phyloP scores from a whole-genome alignment of 1,140 invertebrate species.

The Hirudo medicinalis region DNA sequence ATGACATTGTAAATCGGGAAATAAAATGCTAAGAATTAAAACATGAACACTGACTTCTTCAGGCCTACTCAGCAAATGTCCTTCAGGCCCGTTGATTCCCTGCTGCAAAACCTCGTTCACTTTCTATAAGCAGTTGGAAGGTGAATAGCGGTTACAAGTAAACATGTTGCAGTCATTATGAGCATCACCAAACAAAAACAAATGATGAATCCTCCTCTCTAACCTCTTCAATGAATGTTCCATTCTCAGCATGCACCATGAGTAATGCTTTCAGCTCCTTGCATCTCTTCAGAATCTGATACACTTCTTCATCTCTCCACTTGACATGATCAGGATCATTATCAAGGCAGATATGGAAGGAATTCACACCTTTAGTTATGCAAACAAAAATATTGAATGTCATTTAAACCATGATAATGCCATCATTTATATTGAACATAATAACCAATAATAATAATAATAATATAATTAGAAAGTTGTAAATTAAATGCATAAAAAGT shows the following conservation, averaged over 20 bases:
- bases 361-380: conserved; percentile 62
- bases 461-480: no score
- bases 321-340: conserved; percentile 71
- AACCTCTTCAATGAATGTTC: conserved; percentile 71
- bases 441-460: no score
- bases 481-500: no score
- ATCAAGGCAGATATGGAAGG: conserved; percentile 97
- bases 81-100: conserved; percentile 89
- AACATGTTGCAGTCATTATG: neutral
- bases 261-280: conserved; percentile 59
- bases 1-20: neutral
- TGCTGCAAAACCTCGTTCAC: conserved; percentile 63
- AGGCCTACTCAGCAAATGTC: conserved; percentile 83
- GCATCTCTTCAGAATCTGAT: conserved; percentile 66
- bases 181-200: conserved; percentile 3
- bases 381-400: no score
- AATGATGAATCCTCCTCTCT: conserved; percentile 12
- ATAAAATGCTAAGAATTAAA: conserved; percentile 1
- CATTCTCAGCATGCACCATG: conserved; percentile 95
- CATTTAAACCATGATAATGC: no score
- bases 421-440: no score
- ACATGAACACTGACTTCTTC: conserved; percentile 55
- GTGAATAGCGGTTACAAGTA: neutral
- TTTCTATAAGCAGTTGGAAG: conserved; percentile 49
- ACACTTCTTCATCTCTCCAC: conserved; percentile 78